phyloP scores from a whole-genome alignment of 2,797 vertebrate species.

The Lepus oiostolus region DNA sequence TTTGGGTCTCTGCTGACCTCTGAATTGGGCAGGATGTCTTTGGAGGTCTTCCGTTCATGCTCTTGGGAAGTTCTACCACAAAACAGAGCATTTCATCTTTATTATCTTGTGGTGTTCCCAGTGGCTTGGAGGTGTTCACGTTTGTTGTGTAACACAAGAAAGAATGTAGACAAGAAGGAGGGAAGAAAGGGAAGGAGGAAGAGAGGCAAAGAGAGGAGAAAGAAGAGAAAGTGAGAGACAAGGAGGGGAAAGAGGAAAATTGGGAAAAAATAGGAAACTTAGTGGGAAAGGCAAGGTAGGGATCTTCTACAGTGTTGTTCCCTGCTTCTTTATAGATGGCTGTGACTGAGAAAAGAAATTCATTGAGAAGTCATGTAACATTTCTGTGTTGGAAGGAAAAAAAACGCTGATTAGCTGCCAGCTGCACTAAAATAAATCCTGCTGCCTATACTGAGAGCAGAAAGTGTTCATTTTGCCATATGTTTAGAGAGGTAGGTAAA shows the following conservation, averaged over 20 bases:
- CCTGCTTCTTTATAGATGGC: neutral
- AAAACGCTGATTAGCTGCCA: neutral
- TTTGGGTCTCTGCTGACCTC: neutral
- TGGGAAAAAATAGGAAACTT: neutral
- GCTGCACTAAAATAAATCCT: neutral
- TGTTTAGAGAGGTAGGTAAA: neutral
- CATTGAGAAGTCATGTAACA: neutral
- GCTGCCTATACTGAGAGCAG: neutral
- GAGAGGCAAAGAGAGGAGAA: no score
- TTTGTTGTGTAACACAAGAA: neutral
- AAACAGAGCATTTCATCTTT: neutral
- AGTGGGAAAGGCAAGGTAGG: no score
- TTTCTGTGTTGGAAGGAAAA: neutral
- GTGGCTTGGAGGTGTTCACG: neutral
- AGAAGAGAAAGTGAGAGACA: rapidly evolving
- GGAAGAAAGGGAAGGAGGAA: rapidly evolving
- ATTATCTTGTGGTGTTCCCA: neutral
- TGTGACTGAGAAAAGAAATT: neutral
- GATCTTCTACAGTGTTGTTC: neutral
- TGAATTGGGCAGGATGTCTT: neutral
- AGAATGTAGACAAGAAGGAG: rapidly evolving
- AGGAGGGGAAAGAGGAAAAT: rapidly evolving
- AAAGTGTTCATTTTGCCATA: neutral
- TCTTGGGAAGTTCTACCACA: neutral
- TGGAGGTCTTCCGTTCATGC: neutral